Base-by-base conservation (phyloP, 2,888 invertebrate species). In the Microctonus hyperodae region DNA sequence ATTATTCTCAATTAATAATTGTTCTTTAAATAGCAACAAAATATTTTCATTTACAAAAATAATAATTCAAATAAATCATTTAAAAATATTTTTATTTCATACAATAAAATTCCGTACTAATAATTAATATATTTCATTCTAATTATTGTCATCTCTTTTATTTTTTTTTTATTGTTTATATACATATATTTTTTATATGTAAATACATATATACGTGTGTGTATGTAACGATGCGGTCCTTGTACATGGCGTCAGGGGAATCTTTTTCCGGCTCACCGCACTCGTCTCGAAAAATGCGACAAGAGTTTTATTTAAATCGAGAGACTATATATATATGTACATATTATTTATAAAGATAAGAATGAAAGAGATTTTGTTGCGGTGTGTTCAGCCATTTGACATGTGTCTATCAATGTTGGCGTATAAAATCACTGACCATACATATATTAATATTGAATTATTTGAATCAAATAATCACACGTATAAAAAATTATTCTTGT, bases 211-310 rank as follows among this genome's bases (percentile, higher is more conserved):
- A 28, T 28, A 11, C 48, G 44, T 31, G 20, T 51, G 13, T 44
- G 3, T 44, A 51, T 40, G 11, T 31, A 16, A 13, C n/a, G 53
- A n/a, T n/a, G n/a, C n/a, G n/a, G n/a, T n/a, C n/a, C n/a, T 35
- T 33, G 35, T 69, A 71, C 70, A 55, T 65, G 56, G 55, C 64
- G 70, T 71, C 71, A 70, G 35, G 58, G 69, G 73, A 69, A 76
- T 76, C 69, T 69, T 56, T 64, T 74, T 70, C 63, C 73, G 67
- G 62, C 55, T 70, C 62, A 69, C 64, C 73, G 65, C 51, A 67
- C 72, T 64, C 67, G 9, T 44, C 44, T 44, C 44, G 9, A 44
- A 44, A 44, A 44, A 44, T n/a, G 44, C 44, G 44, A 16, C 44
- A 44, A 44, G 44, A 44, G 44, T 44, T 44, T 44, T 44, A 44